Conservation (phyloP, 2,888 invertebrate species). For the Drosophila mayaguana region DNA sequence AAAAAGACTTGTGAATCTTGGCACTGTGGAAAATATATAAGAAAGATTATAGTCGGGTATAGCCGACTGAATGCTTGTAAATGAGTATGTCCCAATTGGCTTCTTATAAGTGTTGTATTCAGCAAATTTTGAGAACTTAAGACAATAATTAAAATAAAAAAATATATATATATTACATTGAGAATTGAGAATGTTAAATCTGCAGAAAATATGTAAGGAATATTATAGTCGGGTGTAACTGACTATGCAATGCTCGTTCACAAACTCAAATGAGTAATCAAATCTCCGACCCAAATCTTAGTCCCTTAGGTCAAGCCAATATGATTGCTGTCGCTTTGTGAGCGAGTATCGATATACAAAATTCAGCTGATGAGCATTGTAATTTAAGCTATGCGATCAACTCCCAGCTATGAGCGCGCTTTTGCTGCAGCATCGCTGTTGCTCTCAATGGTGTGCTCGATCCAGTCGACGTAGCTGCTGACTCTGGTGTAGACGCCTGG, state of each 20-base stretch:
- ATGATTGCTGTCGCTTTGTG: neutral
- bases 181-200: neutral
- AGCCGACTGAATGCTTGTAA: no score
- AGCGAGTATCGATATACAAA: neutral
- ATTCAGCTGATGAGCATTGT: no score
- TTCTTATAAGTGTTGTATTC: neutral
- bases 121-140: neutral
- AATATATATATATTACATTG: no score
- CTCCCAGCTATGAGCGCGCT: neutral
- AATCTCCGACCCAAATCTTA: no score
- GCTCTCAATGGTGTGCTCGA: constrained; percentile 42
- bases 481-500: constrained; percentile 64
- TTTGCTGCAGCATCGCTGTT: constrained; percentile 20
- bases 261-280: no score
- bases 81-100: neutral
- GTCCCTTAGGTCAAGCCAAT: neutral
- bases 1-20: no score
- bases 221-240: neutral
- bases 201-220: neutral
- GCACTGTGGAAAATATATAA: no score
- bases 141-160: neutral
- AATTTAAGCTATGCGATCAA: neutral
- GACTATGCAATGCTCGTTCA: neutral
- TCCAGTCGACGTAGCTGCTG: constrained; percentile 59
- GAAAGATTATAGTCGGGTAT: no score